Base-by-base conservation (phyloP, 2,797 vertebrate species). In the Macroramphosus scolopax region DNA sequence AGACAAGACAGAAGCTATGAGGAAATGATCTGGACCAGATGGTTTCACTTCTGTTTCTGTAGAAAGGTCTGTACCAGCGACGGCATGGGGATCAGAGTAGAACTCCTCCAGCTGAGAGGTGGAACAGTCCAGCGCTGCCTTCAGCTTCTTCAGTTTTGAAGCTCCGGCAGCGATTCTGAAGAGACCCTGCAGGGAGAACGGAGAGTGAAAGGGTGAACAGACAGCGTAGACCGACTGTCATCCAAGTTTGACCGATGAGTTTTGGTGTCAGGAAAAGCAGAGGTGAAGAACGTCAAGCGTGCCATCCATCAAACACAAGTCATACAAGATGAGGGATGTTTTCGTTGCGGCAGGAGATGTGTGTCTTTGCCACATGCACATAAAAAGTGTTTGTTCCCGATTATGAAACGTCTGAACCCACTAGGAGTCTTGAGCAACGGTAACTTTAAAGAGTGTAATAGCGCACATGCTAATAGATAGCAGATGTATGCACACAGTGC, bases 141-240 rank as follows among this genome's bases (percentile, higher is more conserved):
- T 99, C 22, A 99, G 88, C 74, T 98, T 99, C 87, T 98, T 99
- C 43, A 99, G 87, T 64, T 98, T 98, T 24, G 96, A 99, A 31
- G 95, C 95, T 68, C 96, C 96, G 0, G 96, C 94, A 15, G 95
- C 96, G 38, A 99, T 97, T 73, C 96, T 89, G 89, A 99, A 99
- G 55, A 99, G 90, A 35, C 96, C 96, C 96, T 99, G 51, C 0
- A 20, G 17, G 13, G 49, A 18, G 14, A 51, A 9, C 26, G 58
- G 0, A 24, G 33, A 52, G 3, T 25, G 14, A 35, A 26, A 14
- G 5, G 39, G 18, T 35, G 14, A 59, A 31, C 2, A 22, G 20
- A 22, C 6, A n/a, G n/a, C n/a, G n/a, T n/a, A n/a, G n/a, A n/a
- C n/a, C n/a, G n/a, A n/a, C n/a, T n/a, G n/a, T n/a, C n/a, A n/a